These are phyloP conservation scores for Morus bassanus DNA, from an alignment of 2,797 vertebrate species.

Conservation along the genomic window DNA sequence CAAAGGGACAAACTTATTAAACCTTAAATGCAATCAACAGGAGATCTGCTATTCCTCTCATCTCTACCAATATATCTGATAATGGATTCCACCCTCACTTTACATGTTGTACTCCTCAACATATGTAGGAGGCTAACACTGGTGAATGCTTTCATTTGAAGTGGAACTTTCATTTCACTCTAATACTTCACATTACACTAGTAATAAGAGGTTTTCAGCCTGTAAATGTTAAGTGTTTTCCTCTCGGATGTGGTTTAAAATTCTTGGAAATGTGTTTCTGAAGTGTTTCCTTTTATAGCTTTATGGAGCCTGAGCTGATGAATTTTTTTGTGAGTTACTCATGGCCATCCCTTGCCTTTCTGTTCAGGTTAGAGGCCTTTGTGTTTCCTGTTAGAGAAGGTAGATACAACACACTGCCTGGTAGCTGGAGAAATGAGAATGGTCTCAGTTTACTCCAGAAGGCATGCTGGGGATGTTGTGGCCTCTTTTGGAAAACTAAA, in stretches of 20 bases:
- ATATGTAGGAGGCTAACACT: neutral
- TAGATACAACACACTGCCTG: constrained; percentile 1
- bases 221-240: neutral
- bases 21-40: neutral
- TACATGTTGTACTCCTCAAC: neutral
- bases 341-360: neutral
- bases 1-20: neutral
- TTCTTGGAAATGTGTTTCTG: neutral
- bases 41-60: neutral
- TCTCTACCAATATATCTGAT: neutral
- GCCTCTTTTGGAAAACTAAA: constrained; percentile 18
- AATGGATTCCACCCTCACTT: neutral
- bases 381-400: constrained; percentile 1
- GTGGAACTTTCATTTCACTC: neutral
- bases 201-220: neutral
- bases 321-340: neutral
- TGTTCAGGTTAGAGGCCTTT: constrained; percentile 8
- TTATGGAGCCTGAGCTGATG: neutral
- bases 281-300: neutral
- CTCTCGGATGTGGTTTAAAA: constrained; percentile 2
- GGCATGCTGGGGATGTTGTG: neutral
- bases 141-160: constrained; percentile 6
- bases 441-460: neutral
- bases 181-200: constrained; percentile 21
- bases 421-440: neutral